Percentiles rank a stretch among this genome's conserved stretches.
Evolutionary conservation across 2,888 invertebrate genomes (phyloP).

Genomic region (Mythimna impura): DNA sequence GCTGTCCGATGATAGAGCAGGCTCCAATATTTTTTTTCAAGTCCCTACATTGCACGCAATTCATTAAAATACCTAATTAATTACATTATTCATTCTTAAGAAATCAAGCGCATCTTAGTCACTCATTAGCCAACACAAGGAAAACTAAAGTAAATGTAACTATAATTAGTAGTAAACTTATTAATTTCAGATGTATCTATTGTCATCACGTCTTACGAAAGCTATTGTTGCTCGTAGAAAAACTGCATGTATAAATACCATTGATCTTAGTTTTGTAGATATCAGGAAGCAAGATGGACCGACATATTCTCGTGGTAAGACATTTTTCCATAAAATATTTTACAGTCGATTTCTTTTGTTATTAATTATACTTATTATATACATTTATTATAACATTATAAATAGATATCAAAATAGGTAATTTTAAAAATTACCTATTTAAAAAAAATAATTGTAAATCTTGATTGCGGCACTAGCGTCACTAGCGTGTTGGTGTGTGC

Average conservation of each 20-base stretch:
- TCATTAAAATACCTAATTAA: constrained; percentile 9
- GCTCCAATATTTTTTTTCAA: too few relatives aligned
- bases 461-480: too few relatives aligned
- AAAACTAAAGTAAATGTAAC: constrained; percentile 34
- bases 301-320: constrained; percentile 55
- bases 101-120: constrained; percentile 6
- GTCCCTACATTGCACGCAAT: too few relatives aligned
- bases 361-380: too few relatives aligned
- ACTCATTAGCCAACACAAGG: constrained; percentile 43
- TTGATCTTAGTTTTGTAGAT: constrained; percentile 15
- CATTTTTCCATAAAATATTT: neutral
- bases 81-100: neutral
- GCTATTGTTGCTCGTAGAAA: constrained; percentile 53
- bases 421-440: too few relatives aligned
- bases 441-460: too few relatives aligned
- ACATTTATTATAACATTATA: too few relatives aligned
- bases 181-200: constrained; percentile 15
- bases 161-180: neutral
- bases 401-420: too few relatives aligned
- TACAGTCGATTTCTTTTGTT: neutral
- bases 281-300: constrained; percentile 47
- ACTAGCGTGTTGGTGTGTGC: too few relatives aligned
- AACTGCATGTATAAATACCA: constrained; percentile 44
- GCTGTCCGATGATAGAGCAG: too few relatives aligned
- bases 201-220: constrained; percentile 48